These are phyloP conservation scores for Drosophila monieri DNA, from an alignment of 2,888 invertebrate genomes.

Conservation along the genomic window DNA sequence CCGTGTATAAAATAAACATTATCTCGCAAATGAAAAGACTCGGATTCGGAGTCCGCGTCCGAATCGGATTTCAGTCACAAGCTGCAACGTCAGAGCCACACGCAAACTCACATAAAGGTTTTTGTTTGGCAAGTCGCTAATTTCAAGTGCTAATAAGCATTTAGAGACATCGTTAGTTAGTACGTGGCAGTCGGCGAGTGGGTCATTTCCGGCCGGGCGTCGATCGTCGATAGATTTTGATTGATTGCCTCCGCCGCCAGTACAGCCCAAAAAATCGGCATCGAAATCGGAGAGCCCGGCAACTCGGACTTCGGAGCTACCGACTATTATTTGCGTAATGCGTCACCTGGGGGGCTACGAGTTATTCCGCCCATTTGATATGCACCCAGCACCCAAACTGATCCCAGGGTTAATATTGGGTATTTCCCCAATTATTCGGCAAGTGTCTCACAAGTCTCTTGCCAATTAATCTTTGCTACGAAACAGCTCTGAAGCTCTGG, in stretches of 20 bases:
- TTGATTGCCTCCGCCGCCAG: constrained; percentile 24
- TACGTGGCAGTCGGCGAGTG: constrained; percentile 63
- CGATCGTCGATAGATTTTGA: constrained; percentile 15
- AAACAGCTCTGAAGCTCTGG: constrained; percentile 15
- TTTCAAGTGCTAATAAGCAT: constrained; percentile 70
- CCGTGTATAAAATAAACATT: neutral
- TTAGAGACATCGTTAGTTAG: constrained; percentile 73
- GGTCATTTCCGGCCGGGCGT: constrained; percentile 40
- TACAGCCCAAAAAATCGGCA: neutral
- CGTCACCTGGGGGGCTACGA: constrained; percentile 29
- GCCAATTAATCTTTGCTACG: constrained; percentile 43
- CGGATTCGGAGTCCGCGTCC: neutral
- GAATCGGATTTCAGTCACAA: constrained; percentile 37
- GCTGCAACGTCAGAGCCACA: constrained; percentile 60
- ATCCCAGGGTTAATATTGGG: constrained; percentile 43
- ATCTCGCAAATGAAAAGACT: neutral
- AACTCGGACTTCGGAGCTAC: constrained; percentile 5
- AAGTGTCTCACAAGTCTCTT: constrained; percentile 14
- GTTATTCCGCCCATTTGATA: constrained; percentile 42
- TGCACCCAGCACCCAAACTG: constrained; percentile 26
- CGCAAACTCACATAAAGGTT: constrained; percentile 12
- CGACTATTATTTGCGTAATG: constrained; percentile 13
- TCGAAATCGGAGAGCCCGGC: neutral
- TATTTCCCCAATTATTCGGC: constrained; percentile 49
- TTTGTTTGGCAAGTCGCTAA: constrained; percentile 50